These are phyloP conservation scores for Noctua comes DNA, from an alignment of 2,888 invertebrate genomes.

Conservation along the genomic window DNA sequence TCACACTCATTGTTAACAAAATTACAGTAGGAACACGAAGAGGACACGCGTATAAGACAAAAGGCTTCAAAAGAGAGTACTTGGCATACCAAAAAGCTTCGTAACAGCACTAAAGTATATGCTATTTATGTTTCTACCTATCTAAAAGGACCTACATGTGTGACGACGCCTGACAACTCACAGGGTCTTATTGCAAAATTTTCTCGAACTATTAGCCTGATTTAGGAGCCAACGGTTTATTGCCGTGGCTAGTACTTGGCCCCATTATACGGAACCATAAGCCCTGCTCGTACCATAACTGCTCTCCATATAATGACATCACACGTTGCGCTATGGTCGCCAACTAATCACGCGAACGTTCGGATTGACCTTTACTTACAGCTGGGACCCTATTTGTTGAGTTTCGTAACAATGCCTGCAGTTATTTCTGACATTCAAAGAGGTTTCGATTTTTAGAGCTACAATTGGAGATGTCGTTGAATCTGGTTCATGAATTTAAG, in stretches of 20 bases:
- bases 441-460: slow-evolving; percentile 15
- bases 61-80: background rate
- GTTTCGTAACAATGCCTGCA: slow-evolving; percentile 29
- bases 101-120: background rate
- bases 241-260: slow-evolving; percentile 33
- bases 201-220: slow-evolving; percentile 32
- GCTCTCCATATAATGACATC: slow-evolving; percentile 46
- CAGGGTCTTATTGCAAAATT: slow-evolving; percentile 32
- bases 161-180: background rate
- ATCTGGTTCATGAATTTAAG: background rate
- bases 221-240: slow-evolving; percentile 29
- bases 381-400: slow-evolving; percentile 34
- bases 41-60: background rate
- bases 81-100: background rate
- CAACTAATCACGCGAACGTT: slow-evolving; percentile 33
- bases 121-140: background rate
- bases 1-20: background rate
- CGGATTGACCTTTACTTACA: slow-evolving; percentile 38
- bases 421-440: slow-evolving; percentile 22
- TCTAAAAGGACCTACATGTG: no score
- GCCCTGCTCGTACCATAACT: slow-evolving; percentile 27
- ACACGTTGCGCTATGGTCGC: slow-evolving; percentile 20
- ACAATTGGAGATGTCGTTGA: background rate
- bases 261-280: slow-evolving; percentile 48
- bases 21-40: no score